Conservation (phyloP, 2,113 vertebrate species). For the Fulmarus glacialis region DNA sequence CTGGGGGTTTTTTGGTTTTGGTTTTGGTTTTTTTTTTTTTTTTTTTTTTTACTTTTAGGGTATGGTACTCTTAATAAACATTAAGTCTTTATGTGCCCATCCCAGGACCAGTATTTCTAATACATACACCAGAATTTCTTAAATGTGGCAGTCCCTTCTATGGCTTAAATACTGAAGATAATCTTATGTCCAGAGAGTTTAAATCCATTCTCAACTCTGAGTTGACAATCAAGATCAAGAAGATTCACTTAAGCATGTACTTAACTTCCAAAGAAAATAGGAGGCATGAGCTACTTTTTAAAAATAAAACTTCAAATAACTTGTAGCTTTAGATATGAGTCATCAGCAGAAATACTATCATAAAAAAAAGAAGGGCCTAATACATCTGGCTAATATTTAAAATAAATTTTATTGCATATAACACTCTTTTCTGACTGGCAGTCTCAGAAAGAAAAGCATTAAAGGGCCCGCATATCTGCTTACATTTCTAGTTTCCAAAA, state of each 20-base stretch:
- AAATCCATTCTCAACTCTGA: neutral
- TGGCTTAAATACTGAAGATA: neutral
- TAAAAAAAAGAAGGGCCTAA: neutral
- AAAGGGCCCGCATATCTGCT: neutral
- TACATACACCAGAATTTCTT: neutral
- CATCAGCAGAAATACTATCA: neutral
- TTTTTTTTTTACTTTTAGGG: neutral
- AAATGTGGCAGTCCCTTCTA: neutral
- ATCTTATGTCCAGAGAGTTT: neutral
- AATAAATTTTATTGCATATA: neutral
- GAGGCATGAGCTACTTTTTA: accelerated
- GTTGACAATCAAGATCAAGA: neutral
- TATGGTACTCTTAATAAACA: neutral
- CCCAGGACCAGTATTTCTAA: neutral
- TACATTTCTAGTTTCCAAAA: neutral
- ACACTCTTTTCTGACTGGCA: neutral
- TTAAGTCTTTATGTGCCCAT: neutral
- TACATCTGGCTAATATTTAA: neutral
- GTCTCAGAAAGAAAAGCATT: neutral
- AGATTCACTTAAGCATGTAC: neutral
- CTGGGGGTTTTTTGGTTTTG: neutral
- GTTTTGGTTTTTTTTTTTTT: neutral
- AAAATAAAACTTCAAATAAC: neutral
- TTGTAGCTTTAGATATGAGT: neutral
- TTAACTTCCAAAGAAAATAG: neutral